phyloP scores from a whole-genome alignment of 2,113 vertebrate genomes.

The Thunnus thynnus region DNA sequence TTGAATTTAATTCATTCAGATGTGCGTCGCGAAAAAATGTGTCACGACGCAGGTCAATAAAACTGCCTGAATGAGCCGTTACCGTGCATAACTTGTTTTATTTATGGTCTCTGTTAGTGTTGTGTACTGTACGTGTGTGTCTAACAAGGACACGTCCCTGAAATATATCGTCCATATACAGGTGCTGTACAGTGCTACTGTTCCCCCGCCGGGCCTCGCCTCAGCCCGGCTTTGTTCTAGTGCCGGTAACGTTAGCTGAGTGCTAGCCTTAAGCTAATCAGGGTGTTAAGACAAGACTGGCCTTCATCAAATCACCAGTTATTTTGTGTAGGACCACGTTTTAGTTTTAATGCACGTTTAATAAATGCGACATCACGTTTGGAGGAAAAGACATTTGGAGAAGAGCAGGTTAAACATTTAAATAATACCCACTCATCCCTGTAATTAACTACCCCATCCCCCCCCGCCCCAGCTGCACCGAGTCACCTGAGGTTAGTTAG shows the following conservation, averaged over 20 bases:
- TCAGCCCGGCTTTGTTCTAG: constrained; percentile 71
- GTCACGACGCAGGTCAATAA: constrained; percentile 28
- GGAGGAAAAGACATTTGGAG: no score
- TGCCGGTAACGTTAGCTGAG: constrained; percentile 31
- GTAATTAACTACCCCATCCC: neutral
- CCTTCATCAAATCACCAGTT: neutral
- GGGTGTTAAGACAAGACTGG: no score
- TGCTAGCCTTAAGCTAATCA: constrained; percentile 29
- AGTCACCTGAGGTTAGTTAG: neutral
- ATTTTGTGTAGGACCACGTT: neutral
- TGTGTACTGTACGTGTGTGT: fast-evolving
- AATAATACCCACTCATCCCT: neutral
- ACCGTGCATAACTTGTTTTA: neutral
- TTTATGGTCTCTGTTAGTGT: fast-evolving
- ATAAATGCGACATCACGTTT: fast-evolving
- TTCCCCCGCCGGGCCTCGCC: constrained; percentile 48
- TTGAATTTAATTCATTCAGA: constrained; percentile 11
- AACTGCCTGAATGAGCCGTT: fast-evolving
- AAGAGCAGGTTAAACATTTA: neutral
- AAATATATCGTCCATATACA: fast-evolving
- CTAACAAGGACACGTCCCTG: fast-evolving
- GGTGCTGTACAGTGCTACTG: fast-evolving
- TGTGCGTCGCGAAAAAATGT: neutral
- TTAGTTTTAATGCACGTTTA: neutral
- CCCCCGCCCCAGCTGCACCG: neutral